phyloP scores from a whole-genome alignment of 2,888 invertebrate genomes.

The Coleophora deauratella region DNA sequence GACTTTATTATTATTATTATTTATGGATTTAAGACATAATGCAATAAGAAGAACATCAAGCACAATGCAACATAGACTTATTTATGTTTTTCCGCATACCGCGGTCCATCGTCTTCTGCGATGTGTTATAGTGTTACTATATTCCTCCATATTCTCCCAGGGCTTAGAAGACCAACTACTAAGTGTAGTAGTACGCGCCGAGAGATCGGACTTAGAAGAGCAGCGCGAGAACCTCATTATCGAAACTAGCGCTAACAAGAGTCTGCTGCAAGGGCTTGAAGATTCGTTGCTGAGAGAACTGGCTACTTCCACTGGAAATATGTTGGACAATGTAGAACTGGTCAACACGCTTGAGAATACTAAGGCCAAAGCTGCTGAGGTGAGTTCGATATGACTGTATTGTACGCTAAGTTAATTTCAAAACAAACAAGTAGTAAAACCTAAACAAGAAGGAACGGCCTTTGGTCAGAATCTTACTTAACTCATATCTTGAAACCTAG shows the following conservation, averaged over 20 bases:
- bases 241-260: slow-evolving; percentile 91
- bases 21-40: too few species aligned
- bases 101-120: too few species aligned
- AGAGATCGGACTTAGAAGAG: slow-evolving; percentile 90
- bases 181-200: slow-evolving; percentile 90
- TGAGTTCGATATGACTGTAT: slow-evolving; percentile 35
- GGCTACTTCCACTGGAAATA: slow-evolving; percentile 90
- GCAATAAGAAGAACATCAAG: too few species aligned
- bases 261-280: slow-evolving; percentile 86
- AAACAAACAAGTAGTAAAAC: too few species aligned
- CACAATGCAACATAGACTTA: too few species aligned
- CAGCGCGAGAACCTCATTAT: slow-evolving; percentile 87
- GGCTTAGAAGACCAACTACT: slow-evolving; percentile 93
- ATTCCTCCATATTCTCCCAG: slow-evolving; percentile 38
- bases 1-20: too few species aligned
- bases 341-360: slow-evolving; percentile 91
- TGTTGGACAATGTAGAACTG: slow-evolving; percentile 92
- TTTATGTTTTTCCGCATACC: too few species aligned
- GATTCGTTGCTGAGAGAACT: slow-evolving; percentile 89
- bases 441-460: too few species aligned
- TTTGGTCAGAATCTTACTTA: too few species aligned
- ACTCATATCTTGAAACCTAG: too few species aligned
- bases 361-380: slow-evolving; percentile 89
- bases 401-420: too few species aligned
- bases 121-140: too few species aligned